A percentile compares a stretch with the other conserved stretches of the same genome.
Conservation (phyloP, 2,888 invertebrate genomes). For the Ectropis crepuscularia region DNA sequence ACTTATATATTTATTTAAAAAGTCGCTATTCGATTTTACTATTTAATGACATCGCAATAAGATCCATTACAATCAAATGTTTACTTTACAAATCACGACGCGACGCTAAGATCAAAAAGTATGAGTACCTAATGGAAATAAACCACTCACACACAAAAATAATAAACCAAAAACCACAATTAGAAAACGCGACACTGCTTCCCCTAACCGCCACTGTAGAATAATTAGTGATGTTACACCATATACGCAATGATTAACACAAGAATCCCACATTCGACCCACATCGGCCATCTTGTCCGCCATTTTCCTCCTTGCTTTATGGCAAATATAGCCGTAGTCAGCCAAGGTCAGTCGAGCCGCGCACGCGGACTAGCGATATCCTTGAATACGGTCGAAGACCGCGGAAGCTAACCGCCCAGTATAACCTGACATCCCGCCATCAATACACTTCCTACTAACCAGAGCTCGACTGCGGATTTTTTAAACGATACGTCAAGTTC, state of each 20-base stretch:
- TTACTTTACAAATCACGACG: no score
- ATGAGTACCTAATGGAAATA: no score
- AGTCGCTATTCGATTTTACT: no score
- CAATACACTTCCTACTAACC: constrained; percentile 53
- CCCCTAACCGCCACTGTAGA: neutral
- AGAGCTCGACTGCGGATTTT: constrained; percentile 23
- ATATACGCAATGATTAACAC: constrained; percentile 18
- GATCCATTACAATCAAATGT: no score
- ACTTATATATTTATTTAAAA: no score
- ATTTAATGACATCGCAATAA: no score
- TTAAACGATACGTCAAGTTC: neutral
- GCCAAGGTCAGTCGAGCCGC: constrained; percentile 72
- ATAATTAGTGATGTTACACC: constrained; percentile 1
- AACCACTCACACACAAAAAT: no score
- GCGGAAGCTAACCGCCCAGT: constrained; percentile 71
- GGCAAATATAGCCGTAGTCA: constrained; percentile 61
- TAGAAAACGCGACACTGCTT: neutral
- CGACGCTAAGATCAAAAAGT: no score
- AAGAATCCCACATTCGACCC: constrained; percentile 20
- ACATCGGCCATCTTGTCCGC: constrained; percentile 39
- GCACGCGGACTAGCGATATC: constrained; percentile 73
- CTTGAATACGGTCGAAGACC: constrained; percentile 75
- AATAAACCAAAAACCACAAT: no score
- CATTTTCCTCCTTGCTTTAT: constrained; percentile 36
- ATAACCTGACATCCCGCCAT: constrained; percentile 58